These are phyloP conservation scores for Ceratotherium simum DNA, from an alignment of 2,113 vertebrate genomes.

Conservation along the genomic window DNA sequence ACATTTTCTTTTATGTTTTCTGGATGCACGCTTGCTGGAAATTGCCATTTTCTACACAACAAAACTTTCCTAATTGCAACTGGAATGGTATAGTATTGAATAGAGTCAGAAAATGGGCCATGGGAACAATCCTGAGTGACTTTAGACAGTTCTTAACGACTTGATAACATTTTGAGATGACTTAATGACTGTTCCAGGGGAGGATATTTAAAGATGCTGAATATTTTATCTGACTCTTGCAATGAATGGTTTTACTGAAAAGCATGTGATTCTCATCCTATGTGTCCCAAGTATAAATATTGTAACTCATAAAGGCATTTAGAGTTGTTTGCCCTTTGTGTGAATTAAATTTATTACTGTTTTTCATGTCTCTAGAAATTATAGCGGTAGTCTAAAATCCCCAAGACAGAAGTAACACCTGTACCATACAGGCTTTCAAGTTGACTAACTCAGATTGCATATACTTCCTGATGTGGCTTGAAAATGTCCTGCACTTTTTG, in stretches of 20 bases:
- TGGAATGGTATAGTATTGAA: background rate
- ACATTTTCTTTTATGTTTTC: background rate
- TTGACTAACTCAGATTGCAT: background rate
- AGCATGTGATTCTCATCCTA: background rate
- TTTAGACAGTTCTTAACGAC: background rate
- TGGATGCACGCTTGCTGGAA: background rate
- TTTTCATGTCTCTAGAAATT: background rate
- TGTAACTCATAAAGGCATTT: background rate
- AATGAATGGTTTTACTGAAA: background rate
- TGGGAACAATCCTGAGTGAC: background rate
- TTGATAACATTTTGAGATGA: background rate
- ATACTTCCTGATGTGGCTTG: background rate
- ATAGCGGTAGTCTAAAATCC: background rate
- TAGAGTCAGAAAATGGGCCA: background rate
- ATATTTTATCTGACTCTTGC: background rate
- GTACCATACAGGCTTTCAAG: background rate
- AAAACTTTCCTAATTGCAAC: background rate
- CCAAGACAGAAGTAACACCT: background rate
- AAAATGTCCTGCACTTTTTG: background rate
- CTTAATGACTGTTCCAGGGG: background rate
- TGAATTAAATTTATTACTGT: background rate
- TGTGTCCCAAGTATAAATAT: background rate
- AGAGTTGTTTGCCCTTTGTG: background rate
- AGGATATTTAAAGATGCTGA: background rate
- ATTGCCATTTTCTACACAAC: background rate